Evolutionary conservation across 1,140 invertebrate genomes (phyloP).

Genomic region (Fragariocoptes setiger): DNA sequence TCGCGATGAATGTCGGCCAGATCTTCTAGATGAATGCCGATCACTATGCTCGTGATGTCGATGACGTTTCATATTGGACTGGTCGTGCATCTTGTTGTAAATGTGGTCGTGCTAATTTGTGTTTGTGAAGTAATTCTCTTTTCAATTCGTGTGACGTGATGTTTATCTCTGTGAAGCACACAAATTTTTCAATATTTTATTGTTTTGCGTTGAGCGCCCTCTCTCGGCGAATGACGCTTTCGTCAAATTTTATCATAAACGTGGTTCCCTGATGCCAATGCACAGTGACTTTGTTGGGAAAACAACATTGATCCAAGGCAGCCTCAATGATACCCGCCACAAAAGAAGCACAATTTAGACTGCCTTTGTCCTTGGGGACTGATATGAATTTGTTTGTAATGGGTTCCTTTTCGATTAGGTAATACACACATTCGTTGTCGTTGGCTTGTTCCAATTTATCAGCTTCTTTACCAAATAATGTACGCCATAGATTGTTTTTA

Average conservation of each 20-base stretch:
- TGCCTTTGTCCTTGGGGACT: constrained; percentile 75
- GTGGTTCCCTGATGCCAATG: constrained; percentile 98
- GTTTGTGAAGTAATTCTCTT: no score
- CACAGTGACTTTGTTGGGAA: constrained; percentile 78
- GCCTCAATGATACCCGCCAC: constrained; percentile 91
- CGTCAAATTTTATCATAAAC: constrained; percentile 95
- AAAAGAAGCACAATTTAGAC: constrained; percentile 88
- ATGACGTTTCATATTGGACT: no score
- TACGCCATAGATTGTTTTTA: constrained; percentile 86
- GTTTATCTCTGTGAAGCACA: no score
- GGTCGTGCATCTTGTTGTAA: no score
- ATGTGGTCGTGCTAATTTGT: no score
- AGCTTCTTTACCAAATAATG: constrained; percentile 82
- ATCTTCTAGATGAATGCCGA: no score
- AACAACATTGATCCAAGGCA: constrained; percentile 65
- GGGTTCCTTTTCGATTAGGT: constrained; percentile 92
- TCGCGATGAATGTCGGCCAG: no score
- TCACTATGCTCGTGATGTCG: no score
- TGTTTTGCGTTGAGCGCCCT: constrained; percentile 52
- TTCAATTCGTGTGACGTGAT: no score
- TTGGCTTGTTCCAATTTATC: constrained; percentile 94
- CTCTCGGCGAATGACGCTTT: constrained; percentile 61
- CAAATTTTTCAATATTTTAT: no score
- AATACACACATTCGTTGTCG: constrained; percentile 57
- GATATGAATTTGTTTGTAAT: constrained; percentile 89